Conservation (phyloP, 2,888 invertebrate genomes). For the Teinopalpus imperialis region DNA sequence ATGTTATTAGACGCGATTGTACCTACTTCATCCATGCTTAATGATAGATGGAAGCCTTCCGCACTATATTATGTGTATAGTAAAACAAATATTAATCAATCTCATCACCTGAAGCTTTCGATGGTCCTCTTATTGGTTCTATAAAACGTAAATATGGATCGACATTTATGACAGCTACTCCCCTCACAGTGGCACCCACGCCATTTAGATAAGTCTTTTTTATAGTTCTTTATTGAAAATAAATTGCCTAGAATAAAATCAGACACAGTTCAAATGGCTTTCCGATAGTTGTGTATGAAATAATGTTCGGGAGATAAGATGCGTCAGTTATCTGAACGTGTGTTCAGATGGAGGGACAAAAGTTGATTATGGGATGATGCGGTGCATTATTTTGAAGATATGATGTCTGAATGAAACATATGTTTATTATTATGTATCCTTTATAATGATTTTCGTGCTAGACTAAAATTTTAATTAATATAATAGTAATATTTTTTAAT, state of each 20-base stretch:
- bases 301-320: conserved; percentile 74
- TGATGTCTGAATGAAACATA: conserved; percentile 5
- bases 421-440: too few relatives aligned
- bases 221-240: conserved; percentile 83
- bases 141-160: conserved; percentile 71
- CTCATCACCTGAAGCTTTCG: conserved; percentile 12
- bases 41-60: too few relatives aligned
- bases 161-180: conserved; percentile 71
- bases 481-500: too few relatives aligned
- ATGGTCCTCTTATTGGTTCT: conserved; percentile 44
- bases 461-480: too few relatives aligned
- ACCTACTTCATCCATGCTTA: too few relatives aligned
- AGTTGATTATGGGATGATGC: conserved; percentile 40
- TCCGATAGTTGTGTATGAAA: conserved; percentile 81
- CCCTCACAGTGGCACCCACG: conserved; percentile 61
- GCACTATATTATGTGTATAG: too few relatives aligned
- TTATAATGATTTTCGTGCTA: too few relatives aligned
- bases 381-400: conserved; percentile 3
- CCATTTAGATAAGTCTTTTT: conserved; percentile 82
- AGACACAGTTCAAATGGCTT: conserved; percentile 76
- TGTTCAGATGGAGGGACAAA: conserved; percentile 43
- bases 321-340: conserved; percentile 62
- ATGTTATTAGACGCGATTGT: too few relatives aligned
- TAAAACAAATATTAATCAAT: too few relatives aligned
- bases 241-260: conserved; percentile 82